phyloP scores from a whole-genome alignment of 2,797 vertebrate genomes.

The Malurus leucopterus region DNA sequence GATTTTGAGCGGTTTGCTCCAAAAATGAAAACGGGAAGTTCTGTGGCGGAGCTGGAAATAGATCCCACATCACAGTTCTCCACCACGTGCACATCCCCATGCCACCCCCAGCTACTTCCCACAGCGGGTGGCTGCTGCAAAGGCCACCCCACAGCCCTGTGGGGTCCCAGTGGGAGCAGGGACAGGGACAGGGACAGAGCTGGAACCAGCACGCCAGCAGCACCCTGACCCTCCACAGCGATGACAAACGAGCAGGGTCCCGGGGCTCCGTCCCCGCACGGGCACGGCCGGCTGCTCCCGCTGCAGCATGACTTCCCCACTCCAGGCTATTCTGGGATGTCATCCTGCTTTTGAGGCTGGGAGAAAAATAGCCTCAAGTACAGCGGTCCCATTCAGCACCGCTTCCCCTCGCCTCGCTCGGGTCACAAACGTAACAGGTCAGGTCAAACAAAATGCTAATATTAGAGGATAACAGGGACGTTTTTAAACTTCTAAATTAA shows the following conservation, averaged over 20 bases:
- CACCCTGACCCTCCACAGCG: background rate
- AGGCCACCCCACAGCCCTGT: accelerated
- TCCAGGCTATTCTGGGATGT: conserved; percentile 7
- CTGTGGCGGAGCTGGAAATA: conserved; percentile 3
- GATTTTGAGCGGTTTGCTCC: background rate
- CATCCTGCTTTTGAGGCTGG: background rate
- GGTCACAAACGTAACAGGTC: background rate
- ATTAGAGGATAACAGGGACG: background rate
- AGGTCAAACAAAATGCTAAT: conserved; percentile 14
- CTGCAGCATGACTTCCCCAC: background rate
- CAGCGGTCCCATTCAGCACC: conserved; percentile 17
- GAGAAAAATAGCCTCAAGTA: conserved; percentile 33
- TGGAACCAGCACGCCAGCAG: background rate
- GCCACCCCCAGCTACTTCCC: background rate
- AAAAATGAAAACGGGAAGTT: background rate
- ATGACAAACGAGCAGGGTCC: background rate
- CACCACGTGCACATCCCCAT: accelerated
- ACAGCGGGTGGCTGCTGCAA: background rate
- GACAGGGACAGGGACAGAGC: accelerated
- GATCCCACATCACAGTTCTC: background rate
- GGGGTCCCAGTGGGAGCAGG: background rate
- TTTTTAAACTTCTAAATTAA: conserved; percentile 29
- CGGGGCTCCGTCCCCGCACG: accelerated
- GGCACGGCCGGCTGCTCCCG: background rate
- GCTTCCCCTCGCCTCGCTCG: background rate